Base-by-base conservation (phyloP, 2,113 vertebrate genomes). In the Myiagra hebetior region DNA sequence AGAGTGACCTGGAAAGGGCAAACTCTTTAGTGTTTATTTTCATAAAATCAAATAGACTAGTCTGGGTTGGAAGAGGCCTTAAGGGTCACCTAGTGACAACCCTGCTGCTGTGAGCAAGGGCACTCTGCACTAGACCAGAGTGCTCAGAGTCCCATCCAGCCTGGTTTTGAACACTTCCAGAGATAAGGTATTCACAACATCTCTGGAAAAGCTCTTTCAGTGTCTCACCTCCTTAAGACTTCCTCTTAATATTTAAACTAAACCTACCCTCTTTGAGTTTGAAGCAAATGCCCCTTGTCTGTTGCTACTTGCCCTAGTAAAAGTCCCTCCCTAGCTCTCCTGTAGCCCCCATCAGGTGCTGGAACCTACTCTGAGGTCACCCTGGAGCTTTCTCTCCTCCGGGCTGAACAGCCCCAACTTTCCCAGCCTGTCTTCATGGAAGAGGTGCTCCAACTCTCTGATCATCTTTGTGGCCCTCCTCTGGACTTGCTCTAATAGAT, bases 361-460 rank as follows among this genome's bases (percentile, higher is more conserved):
- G 52, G 19, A 60, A 52, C 1, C 7, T 52, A 2, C 44, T 39
- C 28, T 21, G 14, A 60, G 9, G 9, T 53, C 0, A 0, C 9
- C 13, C 33, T 21, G 39, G 46, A 67, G 11, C 13, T 57, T 67
- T 44, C 17, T 42, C 30, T 23, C 17, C 26, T 74, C 33, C 44
- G 27, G 46, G 11, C 6, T 67, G 37, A 46, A 14, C 8, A 74
- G 9, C 3, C 10, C 19, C 27, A 44, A 3, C 22, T 53, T 6
- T 28, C 28, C 28, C 46, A 53, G 7, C 6, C 28, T 59, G 8
- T 37, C 8, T 52, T n/a, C 20, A 53, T 2, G 26, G 24, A 33
- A 60, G n/a, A 26, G 39, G 11, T 60, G 30, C 6, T 68, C 9
- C 46, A 68, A 18, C 9, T 15, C 42, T 57, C 62, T 75, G 20